phyloP scores from a whole-genome alignment of 1,140 invertebrate genomes.

The Rhopalosiphum maidis region DNA sequence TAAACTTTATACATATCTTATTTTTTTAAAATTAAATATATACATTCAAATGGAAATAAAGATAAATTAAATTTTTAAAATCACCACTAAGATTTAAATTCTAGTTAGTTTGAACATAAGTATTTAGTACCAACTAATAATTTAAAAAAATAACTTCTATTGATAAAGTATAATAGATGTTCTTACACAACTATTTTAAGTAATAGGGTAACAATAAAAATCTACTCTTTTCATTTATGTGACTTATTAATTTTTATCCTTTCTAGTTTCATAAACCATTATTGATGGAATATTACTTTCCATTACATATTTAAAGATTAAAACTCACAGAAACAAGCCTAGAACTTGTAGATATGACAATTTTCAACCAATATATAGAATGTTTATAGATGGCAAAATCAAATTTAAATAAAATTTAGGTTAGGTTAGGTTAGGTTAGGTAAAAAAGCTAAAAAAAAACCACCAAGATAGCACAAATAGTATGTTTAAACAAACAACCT shows the following conservation, averaged over 20 bases:
- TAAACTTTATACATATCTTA: background rate
- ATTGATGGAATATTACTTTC: too few species aligned
- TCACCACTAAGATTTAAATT: background rate
- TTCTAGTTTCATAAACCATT: background rate
- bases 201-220: background rate
- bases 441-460: background rate
- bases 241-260: background rate
- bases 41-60: background rate
- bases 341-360: background rate
- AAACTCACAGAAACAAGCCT: background rate
- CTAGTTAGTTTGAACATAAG: background rate
- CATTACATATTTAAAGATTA: background rate
- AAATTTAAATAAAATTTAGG: background rate
- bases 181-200: background rate
- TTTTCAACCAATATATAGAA: background rate
- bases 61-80: background rate
- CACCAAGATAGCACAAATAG: background rate
- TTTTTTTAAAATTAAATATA: background rate
- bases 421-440: background rate
- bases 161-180: background rate
- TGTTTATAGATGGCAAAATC: background rate
- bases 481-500: background rate
- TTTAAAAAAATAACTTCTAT: background rate
- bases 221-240: background rate
- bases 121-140: background rate